Evolutionary conservation across 64 coral and sea anemone genomes (phyloP).

Genomic region (Stylophora pistillata): DNA sequence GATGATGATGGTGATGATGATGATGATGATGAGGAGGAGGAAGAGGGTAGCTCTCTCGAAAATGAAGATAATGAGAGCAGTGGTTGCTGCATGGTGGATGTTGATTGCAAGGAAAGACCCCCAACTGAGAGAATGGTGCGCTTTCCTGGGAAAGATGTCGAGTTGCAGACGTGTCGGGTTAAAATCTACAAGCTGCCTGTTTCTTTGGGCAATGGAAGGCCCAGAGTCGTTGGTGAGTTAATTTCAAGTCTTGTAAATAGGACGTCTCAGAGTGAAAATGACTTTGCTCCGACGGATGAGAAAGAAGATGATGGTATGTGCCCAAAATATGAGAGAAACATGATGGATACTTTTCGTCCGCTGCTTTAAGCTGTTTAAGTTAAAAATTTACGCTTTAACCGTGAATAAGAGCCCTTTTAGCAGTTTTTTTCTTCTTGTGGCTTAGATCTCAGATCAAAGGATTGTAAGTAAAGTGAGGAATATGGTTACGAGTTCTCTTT

Average conservation of each 20-base stretch:
- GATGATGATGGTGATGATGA: background rate
- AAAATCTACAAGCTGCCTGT: background rate
- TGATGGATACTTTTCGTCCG: too few species aligned
- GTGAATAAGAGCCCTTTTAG: too few species aligned
- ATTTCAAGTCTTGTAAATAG: background rate
- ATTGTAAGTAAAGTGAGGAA: too few species aligned
- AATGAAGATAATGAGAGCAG: background rate
- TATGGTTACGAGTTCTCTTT: too few species aligned
- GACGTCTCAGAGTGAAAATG: background rate
- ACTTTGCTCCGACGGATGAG: too few species aligned
- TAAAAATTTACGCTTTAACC: too few species aligned
- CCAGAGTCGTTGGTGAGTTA: background rate
- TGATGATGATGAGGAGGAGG: background rate
- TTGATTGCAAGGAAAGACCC: background rate
- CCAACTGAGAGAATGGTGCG: background rate
- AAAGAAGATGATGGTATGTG: too few species aligned
- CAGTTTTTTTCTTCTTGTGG: too few species aligned
- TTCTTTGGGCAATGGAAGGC: background rate
- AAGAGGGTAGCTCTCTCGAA: background rate
- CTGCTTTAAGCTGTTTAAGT: too few species aligned
- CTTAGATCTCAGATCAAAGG: too few species aligned
- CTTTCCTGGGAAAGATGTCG: background rate
- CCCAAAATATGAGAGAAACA: too few species aligned
- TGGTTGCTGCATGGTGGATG: background rate
- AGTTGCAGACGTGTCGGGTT: background rate